These are phyloP conservation scores for Drosophila heteroneura DNA, from an alignment of 2,888 invertebrate genomes.

Conservation along the genomic window DNA sequence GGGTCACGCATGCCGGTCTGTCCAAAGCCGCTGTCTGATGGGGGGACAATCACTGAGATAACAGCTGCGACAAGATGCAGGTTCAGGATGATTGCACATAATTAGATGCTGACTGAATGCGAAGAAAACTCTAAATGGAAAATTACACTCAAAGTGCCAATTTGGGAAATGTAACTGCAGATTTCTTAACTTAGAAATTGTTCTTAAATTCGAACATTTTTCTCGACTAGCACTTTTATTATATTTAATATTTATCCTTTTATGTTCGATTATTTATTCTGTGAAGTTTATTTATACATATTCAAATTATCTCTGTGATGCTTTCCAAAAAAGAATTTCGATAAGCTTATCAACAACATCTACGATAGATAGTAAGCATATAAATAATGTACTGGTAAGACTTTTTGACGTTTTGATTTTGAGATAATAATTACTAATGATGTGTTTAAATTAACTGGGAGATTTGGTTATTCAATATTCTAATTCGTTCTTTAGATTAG, in stretches of 20 bases:
- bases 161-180: background rate
- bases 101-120: slow-evolving; percentile 24
- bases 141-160: background rate
- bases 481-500: background rate
- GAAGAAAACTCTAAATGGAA: background rate
- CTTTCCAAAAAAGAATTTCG: background rate
- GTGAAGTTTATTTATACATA: background rate
- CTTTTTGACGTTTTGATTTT: background rate
- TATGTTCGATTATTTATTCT: background rate
- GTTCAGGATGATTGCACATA: slow-evolving; percentile 25
- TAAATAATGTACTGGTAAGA: background rate
- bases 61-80: slow-evolving; percentile 36
- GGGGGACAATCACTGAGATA: slow-evolving; percentile 35
- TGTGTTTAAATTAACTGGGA: background rate
- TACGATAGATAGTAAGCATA: background rate
- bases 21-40: slow-evolving; percentile 42
- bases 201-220: background rate
- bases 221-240: background rate
- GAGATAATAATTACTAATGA: background rate
- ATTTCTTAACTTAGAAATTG: background rate
- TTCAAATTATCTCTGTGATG: background rate
- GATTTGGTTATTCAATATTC: background rate
- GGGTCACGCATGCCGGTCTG: slow-evolving; percentile 70
- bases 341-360: background rate
- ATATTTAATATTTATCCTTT: background rate